Percentiles rank a stretch among this genome's conserved stretches.
These are phyloP conservation scores for Poeciliopsis infans DNA, from an alignment of 2,797 vertebrate species.

Conservation along the genomic window DNA sequence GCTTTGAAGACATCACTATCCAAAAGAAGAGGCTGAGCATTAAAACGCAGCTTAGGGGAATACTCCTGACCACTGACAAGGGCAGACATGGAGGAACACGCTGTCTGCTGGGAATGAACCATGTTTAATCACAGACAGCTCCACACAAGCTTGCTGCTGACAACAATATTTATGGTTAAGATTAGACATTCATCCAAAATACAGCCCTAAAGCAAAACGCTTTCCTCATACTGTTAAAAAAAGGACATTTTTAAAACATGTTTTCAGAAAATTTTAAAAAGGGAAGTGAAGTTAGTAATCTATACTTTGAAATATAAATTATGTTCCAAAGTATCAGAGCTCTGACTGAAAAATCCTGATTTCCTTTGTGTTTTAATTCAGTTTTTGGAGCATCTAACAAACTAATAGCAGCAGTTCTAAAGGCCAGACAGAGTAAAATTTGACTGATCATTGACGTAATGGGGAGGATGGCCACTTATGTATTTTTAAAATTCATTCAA, in stretches of 20 bases:
- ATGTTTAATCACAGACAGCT: conserved; percentile 1
- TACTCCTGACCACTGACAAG: conserved; percentile 4
- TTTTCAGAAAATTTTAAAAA: not conserved
- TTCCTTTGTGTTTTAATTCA: not conserved
- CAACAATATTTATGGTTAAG: not conserved
- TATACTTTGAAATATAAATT: not conserved
- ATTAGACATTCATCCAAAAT: not conserved
- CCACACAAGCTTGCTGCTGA: not conserved
- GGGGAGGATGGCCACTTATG: not conserved
- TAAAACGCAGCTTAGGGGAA: conserved; percentile 45
- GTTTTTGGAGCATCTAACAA: not conserved
- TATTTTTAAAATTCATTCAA: not conserved
- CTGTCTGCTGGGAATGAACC: conserved; percentile 22
- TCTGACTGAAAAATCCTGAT: not conserved
- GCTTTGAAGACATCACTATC: conserved; percentile 84
- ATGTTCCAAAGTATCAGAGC: not conserved
- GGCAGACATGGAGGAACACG: conserved; percentile 12
- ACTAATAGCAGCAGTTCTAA: not conserved
- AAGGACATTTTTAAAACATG: not conserved
- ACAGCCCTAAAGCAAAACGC: not conserved
- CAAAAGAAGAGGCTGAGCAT: conserved; percentile 63
- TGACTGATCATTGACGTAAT: not conserved
- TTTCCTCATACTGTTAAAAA: not conserved
- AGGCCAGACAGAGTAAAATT: not conserved
- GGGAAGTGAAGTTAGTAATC: not conserved